phyloP scores from a whole-genome alignment of 2,113 vertebrate species.

The Nothocercus nigrocapillus region DNA sequence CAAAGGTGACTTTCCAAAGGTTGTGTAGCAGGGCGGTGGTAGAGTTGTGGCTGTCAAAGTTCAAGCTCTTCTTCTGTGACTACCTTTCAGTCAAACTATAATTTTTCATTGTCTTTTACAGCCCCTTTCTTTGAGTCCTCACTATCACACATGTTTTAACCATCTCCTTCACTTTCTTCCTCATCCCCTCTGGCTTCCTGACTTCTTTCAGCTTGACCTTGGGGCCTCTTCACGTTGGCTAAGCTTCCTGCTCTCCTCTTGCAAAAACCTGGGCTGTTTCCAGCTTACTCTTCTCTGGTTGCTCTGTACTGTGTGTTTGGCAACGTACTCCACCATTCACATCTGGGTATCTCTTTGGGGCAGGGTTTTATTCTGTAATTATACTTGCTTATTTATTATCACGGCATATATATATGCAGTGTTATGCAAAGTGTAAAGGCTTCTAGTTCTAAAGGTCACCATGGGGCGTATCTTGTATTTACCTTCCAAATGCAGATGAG shows the following conservation, averaged over 20 bases:
- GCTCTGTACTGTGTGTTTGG: not conserved
- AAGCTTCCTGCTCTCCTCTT: not conserved
- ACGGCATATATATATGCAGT: not conserved
- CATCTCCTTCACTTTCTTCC: not conserved
- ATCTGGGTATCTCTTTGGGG: constrained; percentile 33
- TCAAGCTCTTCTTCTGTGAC: not conserved
- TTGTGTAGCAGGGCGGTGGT: not conserved
- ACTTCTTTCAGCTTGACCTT: not conserved
- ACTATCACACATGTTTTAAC: not conserved
- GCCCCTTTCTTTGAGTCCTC: not conserved
- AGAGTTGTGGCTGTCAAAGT: not conserved
- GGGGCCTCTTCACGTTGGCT: not conserved
- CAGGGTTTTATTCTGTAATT: constrained; percentile 43
- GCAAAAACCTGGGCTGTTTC: not conserved
- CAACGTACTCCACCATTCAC: not conserved
- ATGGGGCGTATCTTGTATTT: constrained; percentile 15
- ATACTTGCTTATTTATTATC: constrained; percentile 27
- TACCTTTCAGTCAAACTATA: not conserved
- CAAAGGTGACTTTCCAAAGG: not conserved
- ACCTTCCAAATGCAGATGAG: not conserved
- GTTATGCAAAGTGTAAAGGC: constrained; percentile 28
- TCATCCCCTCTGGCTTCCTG: not conserved
- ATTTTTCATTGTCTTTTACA: not conserved
- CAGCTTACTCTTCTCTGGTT: not conserved
- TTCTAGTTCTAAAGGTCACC: constrained; percentile 42